Conservation (phyloP, 2,888 invertebrate species). For the Diabrotica balteata region DNA sequence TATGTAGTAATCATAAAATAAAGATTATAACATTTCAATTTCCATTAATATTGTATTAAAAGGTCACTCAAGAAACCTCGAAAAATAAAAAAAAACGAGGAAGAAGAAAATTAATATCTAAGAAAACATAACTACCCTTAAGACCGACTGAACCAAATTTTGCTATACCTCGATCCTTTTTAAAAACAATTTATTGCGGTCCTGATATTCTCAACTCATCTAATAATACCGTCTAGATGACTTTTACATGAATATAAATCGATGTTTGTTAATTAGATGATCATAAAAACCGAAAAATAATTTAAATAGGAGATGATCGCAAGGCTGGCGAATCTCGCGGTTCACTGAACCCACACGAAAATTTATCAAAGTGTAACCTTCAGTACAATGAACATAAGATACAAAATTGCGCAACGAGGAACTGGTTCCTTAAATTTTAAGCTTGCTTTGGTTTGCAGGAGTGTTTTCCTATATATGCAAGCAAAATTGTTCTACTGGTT, state of each 20-base stretch:
- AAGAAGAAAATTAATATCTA: too few species aligned
- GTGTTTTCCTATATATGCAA: too few species aligned
- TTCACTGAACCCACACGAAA: slow-evolving; percentile 2
- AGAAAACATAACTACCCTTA: too few species aligned
- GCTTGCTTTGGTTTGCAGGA: too few species aligned
- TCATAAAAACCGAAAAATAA: neutral
- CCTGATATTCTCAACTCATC: neutral
- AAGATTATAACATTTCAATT: too few species aligned
- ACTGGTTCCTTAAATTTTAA: neutral
- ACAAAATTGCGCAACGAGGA: slow-evolving; percentile 1
- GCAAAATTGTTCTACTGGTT: too few species aligned
- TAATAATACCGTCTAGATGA: neutral
- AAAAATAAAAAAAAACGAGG: too few species aligned
- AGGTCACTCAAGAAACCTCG: too few species aligned
- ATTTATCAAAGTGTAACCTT: slow-evolving; percentile 5
- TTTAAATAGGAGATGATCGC: neutral
- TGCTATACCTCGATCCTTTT: too few species aligned
- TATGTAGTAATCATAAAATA: too few species aligned
- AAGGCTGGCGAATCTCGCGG: slow-evolving; percentile 1
- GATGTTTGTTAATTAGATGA: slow-evolving; percentile 1
- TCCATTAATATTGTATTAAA: too few species aligned
- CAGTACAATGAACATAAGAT: slow-evolving; percentile 2
- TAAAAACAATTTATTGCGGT: neutral
- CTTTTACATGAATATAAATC: slow-evolving; percentile 9
- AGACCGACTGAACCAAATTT: too few species aligned